These are phyloP conservation scores for Odobenus rosmarus DNA, from an alignment of 2,113 vertebrate genomes.

Conservation along the genomic window DNA sequence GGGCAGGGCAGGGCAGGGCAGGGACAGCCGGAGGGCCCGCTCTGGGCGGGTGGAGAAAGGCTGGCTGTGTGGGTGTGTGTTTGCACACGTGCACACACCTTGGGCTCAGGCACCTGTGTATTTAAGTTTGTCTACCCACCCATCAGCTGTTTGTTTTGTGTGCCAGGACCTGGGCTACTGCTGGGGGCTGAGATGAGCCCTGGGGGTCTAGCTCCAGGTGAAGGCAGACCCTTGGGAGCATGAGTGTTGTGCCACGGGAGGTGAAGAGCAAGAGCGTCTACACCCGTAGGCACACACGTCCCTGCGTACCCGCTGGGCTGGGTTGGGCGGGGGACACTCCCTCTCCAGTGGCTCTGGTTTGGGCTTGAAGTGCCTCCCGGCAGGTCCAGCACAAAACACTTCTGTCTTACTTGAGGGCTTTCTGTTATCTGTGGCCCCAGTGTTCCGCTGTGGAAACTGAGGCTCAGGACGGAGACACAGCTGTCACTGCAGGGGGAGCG, in stretches of 20 bases:
- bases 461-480: neutral
- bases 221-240: neutral
- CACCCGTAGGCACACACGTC: accelerated
- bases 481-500: neutral
- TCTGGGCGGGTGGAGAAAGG: neutral
- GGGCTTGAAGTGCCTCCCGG: accelerated
- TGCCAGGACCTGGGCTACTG: neutral
- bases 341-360: accelerated
- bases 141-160: no score
- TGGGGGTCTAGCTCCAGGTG: accelerated
- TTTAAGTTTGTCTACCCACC: neutral
- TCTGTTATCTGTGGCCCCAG: accelerated
- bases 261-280: no score
- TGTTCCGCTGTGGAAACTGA: neutral
- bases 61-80: neutral
- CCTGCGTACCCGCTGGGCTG: neutral
- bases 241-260: accelerated
- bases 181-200: neutral
- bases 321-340: accelerated
- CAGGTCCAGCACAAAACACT: no score
- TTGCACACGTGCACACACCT: accelerated
- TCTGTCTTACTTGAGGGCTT: no score
- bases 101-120: accelerated
- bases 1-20: no score
- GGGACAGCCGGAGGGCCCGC: accelerated